Evolutionary conservation across 2,888 invertebrate genomes (phyloP), one percentile per base, ranked within the genome.

Genomic region (Abrostola triplasia): DNA sequence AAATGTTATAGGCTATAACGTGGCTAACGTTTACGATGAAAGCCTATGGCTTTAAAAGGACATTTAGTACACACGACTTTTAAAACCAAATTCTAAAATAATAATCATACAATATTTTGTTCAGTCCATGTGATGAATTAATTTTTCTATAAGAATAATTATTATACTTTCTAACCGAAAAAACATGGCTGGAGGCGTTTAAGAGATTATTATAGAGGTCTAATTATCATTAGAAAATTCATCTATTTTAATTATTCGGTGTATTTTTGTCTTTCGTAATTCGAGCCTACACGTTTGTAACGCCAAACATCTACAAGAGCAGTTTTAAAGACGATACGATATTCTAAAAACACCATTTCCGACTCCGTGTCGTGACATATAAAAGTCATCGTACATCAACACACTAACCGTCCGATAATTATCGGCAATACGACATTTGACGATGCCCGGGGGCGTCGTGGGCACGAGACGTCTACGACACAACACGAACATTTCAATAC

Each of bases 401-500:
- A 68, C 67, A 72, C 74, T 79, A 78, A 83, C 78, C 78, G 79
- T 71, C 81, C 83, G 84, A 81, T 82, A 81, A 82, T 81, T 83
- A 79, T 80, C 80, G 80, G 64, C 79, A 69, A 74, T 76, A 80
- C 76, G 73, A 65, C 80, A 70, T 76, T 76, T 78, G 70, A 91
- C 86, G 84, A 85, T 83, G 68, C 93, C 90, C 91, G 61, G 64
- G 90, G 90, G 92, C 76, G 81, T 84, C 88, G 88, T 92, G 81
- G 44, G 42, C 50, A 58, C 59, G 70, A 59, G 47, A 81, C 77
- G 78, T 62, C 36, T 52, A 84, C 85, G 83, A 82, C 63, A 70
- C 64, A 70, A 73, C 67, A 73, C 58, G 69, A 64, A 44, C 67
- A 59, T 69, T 64, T 73, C 48, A 59, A 59, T 68, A 61, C 80